A percentile compares a stretch with the other conserved stretches of the same genome.
Conservation (phyloP, 2,113 vertebrate genomes). For the Entomyzon cyanotis region DNA sequence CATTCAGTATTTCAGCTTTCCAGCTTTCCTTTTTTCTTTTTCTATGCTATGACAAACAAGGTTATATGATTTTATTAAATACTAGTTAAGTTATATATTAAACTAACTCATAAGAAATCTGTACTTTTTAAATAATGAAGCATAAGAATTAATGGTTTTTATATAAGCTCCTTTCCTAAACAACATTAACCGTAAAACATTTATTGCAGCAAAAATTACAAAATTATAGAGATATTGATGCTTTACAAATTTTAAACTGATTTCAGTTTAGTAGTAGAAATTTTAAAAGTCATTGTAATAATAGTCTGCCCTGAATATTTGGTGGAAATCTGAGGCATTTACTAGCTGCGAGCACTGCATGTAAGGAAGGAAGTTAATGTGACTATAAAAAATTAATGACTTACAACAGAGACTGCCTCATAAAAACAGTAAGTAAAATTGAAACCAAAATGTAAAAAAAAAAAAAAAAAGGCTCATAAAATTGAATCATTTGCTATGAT, state of each 20-base stretch:
- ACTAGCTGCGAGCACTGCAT: constrained; percentile 69
- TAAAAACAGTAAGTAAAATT: constrained; percentile 81
- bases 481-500: constrained; percentile 55
- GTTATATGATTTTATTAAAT: constrained; percentile 75
- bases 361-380: constrained; percentile 73
- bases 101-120: constrained; percentile 47
- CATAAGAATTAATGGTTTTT: constrained; percentile 70
- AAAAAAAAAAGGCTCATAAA: constrained; percentile 75
- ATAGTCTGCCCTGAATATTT: constrained; percentile 83
- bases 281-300: constrained; percentile 75
- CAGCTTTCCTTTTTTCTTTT: too few relatives aligned
- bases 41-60: constrained; percentile 74
- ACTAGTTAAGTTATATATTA: constrained; percentile 67
- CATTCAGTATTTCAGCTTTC: constrained; percentile 52
- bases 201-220: constrained; percentile 75
- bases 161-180: constrained; percentile 61
- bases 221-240: constrained; percentile 75
- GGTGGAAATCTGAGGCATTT: constrained; percentile 80
- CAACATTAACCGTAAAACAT: constrained; percentile 68
- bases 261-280: constrained; percentile 78
- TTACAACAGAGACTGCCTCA: constrained; percentile 73
- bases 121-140: constrained; percentile 68
- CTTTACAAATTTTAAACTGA: constrained; percentile 81
- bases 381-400: constrained; percentile 78
- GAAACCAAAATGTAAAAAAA: constrained; percentile 70